These are phyloP conservation scores for Orius insidiosus DNA, from an alignment of 1,140 invertebrate genomes.

Conservation along the genomic window DNA sequence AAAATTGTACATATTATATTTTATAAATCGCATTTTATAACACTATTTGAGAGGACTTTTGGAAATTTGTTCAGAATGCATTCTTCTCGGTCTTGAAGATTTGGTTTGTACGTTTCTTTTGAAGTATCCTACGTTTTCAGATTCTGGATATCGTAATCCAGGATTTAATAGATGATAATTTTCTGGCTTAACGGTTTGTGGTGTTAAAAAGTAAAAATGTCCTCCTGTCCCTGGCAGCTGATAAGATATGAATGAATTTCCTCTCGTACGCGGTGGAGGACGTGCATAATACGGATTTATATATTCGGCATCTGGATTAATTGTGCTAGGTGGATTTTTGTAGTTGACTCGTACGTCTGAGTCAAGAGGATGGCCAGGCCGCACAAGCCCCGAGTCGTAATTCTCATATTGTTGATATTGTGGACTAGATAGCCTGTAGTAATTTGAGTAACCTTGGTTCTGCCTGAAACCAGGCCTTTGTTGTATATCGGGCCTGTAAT, in stretches of 20 bases:
- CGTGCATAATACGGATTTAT: constrained; percentile 23
- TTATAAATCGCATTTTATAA: no score
- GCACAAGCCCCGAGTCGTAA: constrained; percentile 9
- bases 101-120: no score
- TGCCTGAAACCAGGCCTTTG: neutral
- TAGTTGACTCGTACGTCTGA: constrained; percentile 34
- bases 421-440: constrained; percentile 11
- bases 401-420: constrained; percentile 5
- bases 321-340: constrained; percentile 32
- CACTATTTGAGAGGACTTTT: no score
- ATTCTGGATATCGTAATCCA: no score
- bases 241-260: constrained; percentile 30
- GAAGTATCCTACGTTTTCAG: no score
- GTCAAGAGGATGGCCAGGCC: constrained; percentile 22
- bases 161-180: no score
- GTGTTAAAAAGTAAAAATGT: constrained; percentile 59
- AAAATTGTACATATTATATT: no score
- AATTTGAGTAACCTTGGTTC: constrained; percentile 2
- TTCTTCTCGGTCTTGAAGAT: no score
- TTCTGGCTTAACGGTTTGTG: constrained; percentile 30
- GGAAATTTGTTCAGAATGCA: no score
- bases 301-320: constrained; percentile 34
- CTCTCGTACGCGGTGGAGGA: constrained; percentile 25
- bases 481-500: neutral
- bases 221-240: constrained; percentile 45